Conservation (phyloP, 1,140 invertebrate species). For the Leptopilina boulardi region DNA sequence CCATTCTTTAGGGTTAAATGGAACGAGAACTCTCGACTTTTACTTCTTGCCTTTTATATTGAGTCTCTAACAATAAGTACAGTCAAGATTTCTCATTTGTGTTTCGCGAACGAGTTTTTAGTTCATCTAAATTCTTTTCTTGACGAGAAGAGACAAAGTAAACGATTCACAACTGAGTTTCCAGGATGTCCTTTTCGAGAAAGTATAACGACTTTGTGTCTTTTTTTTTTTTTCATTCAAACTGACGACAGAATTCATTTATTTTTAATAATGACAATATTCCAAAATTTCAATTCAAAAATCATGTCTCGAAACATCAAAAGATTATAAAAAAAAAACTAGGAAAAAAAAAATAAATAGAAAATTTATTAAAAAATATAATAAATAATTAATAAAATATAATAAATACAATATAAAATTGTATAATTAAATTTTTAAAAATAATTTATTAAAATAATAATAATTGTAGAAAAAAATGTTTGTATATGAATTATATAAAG, state of each 20-base stretch:
- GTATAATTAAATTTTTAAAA: no score
- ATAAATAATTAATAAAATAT: no score
- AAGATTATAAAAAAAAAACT: not conserved
- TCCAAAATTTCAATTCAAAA: no score
- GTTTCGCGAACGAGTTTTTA: slow-evolving; percentile 31
- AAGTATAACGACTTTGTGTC: not conserved
- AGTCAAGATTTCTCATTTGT: slow-evolving; percentile 19
- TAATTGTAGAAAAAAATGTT: no score
- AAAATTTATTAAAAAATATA: no score
- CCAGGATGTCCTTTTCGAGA: slow-evolving; percentile 7
- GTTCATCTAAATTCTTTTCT: slow-evolving; percentile 19
- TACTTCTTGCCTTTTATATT: slow-evolving; percentile 26
- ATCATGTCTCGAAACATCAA: not conserved
- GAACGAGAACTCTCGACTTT: slow-evolving; percentile 31
- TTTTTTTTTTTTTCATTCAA: not conserved
- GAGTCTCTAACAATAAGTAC: slow-evolving; percentile 22
- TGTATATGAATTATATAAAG: no score
- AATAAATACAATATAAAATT: no score
- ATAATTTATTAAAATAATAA: no score
- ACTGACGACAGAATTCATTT: not conserved
- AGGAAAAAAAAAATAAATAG: no score
- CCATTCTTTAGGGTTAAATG: slow-evolving; percentile 33
- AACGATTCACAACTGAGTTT: slow-evolving; percentile 4
- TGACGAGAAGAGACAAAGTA: slow-evolving; percentile 18
- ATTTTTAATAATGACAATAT: no score